Percentiles rank a stretch among this genome's conserved stretches.
Evolutionary conservation across 1,140 invertebrate genomes (phyloP).

Genomic region (Diorhabda carinulata): DNA sequence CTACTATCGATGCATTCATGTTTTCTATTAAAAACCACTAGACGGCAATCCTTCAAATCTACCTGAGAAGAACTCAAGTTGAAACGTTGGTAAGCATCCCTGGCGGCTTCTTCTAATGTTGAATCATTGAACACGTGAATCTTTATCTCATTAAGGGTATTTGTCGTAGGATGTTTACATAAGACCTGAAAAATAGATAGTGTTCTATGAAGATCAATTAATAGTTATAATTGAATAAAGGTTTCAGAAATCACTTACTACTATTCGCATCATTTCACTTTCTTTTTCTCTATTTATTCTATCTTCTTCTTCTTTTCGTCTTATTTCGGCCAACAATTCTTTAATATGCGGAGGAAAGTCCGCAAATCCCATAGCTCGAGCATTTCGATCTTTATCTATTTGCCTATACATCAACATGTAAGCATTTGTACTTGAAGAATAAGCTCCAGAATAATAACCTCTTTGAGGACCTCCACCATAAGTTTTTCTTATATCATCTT

Average conservation of each 20-base stretch:
- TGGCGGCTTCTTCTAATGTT: constrained; percentile 57
- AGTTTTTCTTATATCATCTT: constrained; percentile 79
- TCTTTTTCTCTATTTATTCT: constrained; percentile 57
- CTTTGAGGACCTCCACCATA: constrained; percentile 72
- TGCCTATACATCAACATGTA: constrained; percentile 93
- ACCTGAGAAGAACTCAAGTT: constrained; percentile 56
- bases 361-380: constrained; percentile 60
- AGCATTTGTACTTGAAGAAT: constrained; percentile 82
- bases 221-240: neutral
- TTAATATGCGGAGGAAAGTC: constrained; percentile 76
- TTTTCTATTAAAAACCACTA: constrained; percentile 68
- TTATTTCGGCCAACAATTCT: constrained; percentile 61
- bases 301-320: constrained; percentile 66
- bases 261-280: constrained; percentile 49
- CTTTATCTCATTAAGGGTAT: constrained; percentile 53
- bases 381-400: constrained; percentile 69
- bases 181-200: constrained; percentile 53
- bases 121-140: constrained; percentile 56
- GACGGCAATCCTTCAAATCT: constrained; percentile 62
- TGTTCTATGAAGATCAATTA: neutral
- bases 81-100: constrained; percentile 59
- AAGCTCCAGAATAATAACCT: constrained; percentile 70
- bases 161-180: constrained; percentile 57
- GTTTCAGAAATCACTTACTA: neutral
- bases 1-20: constrained; percentile 68